Evolutionary conservation across 2,113 vertebrate genomes (phyloP).

Genomic region (Dunckerocampus dactyliophorus): DNA sequence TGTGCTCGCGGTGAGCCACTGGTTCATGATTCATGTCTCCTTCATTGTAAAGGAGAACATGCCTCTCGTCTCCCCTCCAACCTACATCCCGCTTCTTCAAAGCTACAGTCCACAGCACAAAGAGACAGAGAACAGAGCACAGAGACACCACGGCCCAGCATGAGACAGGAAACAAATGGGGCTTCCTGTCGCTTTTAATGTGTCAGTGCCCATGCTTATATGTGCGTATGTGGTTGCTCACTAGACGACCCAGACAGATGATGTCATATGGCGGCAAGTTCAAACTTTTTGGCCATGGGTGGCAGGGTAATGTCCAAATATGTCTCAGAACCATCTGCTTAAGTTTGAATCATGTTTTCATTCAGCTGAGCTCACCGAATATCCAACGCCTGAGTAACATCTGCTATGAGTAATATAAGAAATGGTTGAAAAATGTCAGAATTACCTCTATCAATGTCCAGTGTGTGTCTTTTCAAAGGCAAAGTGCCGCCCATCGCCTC

Average conservation of each 20-base stretch:
- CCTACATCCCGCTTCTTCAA: slow-evolving; percentile 22
- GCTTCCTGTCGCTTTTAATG: neutral
- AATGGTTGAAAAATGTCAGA: too few relatives aligned
- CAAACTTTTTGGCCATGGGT: too few relatives aligned
- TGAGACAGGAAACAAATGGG: slow-evolving; percentile 49
- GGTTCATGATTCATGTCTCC: slow-evolving; percentile 22
- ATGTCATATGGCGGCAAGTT: too few relatives aligned
- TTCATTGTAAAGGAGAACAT: slow-evolving; percentile 25
- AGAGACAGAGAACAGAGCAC: slow-evolving; percentile 56
- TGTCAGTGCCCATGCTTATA: neutral
- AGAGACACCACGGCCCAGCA: slow-evolving; percentile 54
- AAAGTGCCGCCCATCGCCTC: too few relatives aligned
- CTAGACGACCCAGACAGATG: slow-evolving; percentile 10
- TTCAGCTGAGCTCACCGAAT: too few relatives aligned
- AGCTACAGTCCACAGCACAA: slow-evolving; percentile 38
- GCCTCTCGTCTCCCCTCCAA: slow-evolving; percentile 13
- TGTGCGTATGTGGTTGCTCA: slow-evolving; percentile 39
- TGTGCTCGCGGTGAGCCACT: slow-evolving; percentile 23
- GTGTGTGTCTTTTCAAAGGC: too few relatives aligned
- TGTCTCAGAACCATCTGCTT: too few relatives aligned
- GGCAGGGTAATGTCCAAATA: too few relatives aligned
- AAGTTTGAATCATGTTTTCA: too few relatives aligned
- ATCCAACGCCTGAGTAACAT: too few relatives aligned
- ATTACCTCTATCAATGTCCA: too few relatives aligned
- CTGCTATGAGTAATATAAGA: too few relatives aligned